These are phyloP conservation scores for Scomber japonicus DNA, from an alignment of 2,113 vertebrate genomes.

Conservation along the genomic window DNA sequence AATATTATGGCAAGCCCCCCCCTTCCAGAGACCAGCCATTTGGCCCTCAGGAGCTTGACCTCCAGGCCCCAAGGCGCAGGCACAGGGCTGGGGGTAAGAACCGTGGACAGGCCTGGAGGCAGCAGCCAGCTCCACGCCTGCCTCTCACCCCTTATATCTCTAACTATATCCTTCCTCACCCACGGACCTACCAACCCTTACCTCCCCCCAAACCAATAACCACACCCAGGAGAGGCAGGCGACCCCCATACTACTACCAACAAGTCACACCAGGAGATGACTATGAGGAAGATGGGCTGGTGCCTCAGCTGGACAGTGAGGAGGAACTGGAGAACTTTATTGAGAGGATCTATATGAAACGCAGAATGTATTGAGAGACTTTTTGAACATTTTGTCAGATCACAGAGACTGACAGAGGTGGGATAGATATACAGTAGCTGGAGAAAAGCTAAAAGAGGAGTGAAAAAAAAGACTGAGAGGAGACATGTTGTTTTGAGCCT, in stretches of 20 bases:
- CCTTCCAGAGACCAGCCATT: constrained; percentile 87
- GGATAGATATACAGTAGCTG: constrained; percentile 49
- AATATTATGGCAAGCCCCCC: constrained; percentile 82
- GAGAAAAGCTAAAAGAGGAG: constrained; percentile 51
- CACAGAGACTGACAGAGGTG: constrained; percentile 69
- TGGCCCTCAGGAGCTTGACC: constrained; percentile 82
- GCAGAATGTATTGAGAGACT: constrained; percentile 85
- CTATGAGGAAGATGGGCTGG: constrained; percentile 85
- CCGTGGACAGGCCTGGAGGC: constrained; percentile 81
- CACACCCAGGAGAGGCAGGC: constrained; percentile 77
- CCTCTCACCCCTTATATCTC: constrained; percentile 84
- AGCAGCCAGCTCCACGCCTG: constrained; percentile 69
- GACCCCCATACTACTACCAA: constrained; percentile 82
- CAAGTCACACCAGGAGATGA: constrained; percentile 79
- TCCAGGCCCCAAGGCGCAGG: constrained; percentile 80
- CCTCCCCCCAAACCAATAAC: constrained; percentile 84
- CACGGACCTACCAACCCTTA: constrained; percentile 88
- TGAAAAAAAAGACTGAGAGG: constrained; percentile 55
- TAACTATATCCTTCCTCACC: constrained; percentile 91
- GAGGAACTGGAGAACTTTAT: constrained; percentile 95
- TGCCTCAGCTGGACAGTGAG: constrained; percentile 85
- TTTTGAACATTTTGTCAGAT: constrained; percentile 64
- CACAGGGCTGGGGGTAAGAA: constrained; percentile 81
- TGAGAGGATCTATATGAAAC: constrained; percentile 91
- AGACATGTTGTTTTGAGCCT: constrained; percentile 64